Evolutionary conservation across 1,140 invertebrate species (phyloP).

Genomic region (Drosophila watanabei): DNA sequence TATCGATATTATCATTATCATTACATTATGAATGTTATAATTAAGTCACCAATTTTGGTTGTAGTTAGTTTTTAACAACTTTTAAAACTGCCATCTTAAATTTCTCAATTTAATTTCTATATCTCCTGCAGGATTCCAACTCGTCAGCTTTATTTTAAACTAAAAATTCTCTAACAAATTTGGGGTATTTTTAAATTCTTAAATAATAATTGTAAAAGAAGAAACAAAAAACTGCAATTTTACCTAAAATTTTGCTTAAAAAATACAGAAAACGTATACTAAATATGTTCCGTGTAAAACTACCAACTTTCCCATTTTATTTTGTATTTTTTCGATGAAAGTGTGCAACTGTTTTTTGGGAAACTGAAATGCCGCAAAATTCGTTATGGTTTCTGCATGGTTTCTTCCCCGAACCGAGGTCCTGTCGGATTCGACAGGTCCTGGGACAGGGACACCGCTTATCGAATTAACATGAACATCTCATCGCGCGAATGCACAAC

Average conservation of each 20-base stretch:
- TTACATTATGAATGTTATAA: too few relatives aligned
- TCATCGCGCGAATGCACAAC: neutral
- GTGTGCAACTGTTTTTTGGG: neutral
- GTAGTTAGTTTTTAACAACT: neutral
- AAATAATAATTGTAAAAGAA: neutral
- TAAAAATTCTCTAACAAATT: neutral
- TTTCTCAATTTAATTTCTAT: neutral
- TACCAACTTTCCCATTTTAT: neutral
- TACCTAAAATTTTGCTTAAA: neutral
- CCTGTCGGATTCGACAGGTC: neutral
- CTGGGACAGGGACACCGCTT: neutral
- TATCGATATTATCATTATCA: too few relatives aligned
- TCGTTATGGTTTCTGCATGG: neutral
- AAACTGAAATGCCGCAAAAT: neutral
- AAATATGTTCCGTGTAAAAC: neutral
- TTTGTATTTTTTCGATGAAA: neutral
- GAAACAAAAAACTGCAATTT: neutral
- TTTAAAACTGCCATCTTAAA: neutral
- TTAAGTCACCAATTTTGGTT: neutral
- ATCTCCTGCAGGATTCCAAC: neutral
- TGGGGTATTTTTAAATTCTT: neutral
- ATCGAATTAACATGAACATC: slow-evolving; percentile 1
- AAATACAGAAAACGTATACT: neutral
- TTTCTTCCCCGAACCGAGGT: neutral
- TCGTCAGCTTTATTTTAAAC: neutral